Evolutionary conservation across 2,888 invertebrate species (phyloP), one percentile per base, ranked within the genome.

Genomic region (Aethes cnicana): DNA sequence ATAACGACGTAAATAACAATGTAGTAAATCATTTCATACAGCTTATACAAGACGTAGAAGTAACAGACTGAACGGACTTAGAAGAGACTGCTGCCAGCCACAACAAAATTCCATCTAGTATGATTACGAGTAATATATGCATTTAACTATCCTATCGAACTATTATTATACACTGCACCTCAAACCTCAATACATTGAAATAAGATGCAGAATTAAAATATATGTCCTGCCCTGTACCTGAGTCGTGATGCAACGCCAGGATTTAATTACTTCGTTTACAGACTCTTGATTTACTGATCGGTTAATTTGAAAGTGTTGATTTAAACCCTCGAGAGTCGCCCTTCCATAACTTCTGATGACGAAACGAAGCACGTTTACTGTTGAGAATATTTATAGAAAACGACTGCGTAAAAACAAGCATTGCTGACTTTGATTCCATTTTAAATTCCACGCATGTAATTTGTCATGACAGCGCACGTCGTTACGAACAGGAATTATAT

Each of bases 241-340:
- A 53, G 60, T 67, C 68, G 64, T 69, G 68, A 70, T 61, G 61
- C 63, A 69, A 72, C 65, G 50, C 44, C 52, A 52, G 65, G 63
- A 74, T 81, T 84, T 84, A 84, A 85, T 85, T 83, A 81, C 80
- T 71, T 66, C 66, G 72, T 71, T 76, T 72, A 65, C 72, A 69
- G 69, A 69, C 70, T 65, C 63, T 69, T 80, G 76, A 84, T 81
- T 83, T 82, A 83, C 72, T 72, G 66, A 67, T 69, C 69, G 64
- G 66, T 79, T 80, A 79, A 80, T 79, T 74, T 77, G 72, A 77
- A 75, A 73, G 77, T 77, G 80, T 78, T 82, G 81, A 82, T 81
- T 80, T 77, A 81, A 79, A 66, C 64, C 73, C 73, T 71, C 60
- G 62, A 55, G 58, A 58, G 62, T 61, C 58, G 35, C 58, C 56